Evolutionary conservation across 2,797 vertebrate species (phyloP), one percentile per base, ranked within the genome.

Genomic region (Selene dorsalis): DNA sequence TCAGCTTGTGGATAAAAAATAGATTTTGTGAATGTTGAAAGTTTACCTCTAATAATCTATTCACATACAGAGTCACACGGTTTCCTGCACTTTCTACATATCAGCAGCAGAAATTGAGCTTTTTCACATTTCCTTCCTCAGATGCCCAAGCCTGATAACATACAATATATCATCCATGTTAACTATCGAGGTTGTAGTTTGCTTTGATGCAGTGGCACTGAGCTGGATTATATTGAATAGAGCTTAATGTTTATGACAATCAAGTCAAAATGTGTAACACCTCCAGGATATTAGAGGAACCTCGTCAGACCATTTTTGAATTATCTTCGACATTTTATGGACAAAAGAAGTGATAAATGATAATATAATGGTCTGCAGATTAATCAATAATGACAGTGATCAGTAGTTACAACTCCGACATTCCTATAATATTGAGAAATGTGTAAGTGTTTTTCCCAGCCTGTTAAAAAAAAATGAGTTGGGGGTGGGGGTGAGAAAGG

Each of bases 401-500:
- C 45, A 7, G 18, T n/a, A n/a, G 47, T 48, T 48, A 48, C 8
- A 48, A 8, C 47, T 48, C 47, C 4, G 9, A 48, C 10, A n/a
- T 48, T n/a, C 20, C 18, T n/a, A n/a, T n/a, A 48, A 48, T n/a
- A 48, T 3, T 48, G 20, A 48, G 8, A n/a, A 48, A n/a, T 47
- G 17, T 39, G 11, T 3, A 30, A 35, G 32, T 8, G 32, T 35
- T 35, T 8, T 1, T 35, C 32, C 32, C 32, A 35, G 32, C 32
- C 32, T 35, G 32, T 35, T 35, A 30, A 30, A 30, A 30, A n/a
- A n/a, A n/a, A 4, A n/a, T 10, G 47, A 20, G 18, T n/a, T 1
- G 55, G 17, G 30, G n/a, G 38, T 17, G 3, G 73, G 63, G 59
- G 76, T 64, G 77, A 68, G 59, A 43, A 64, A 41, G 43, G 22